Conservation (phyloP, 2,113 vertebrate genomes). For the Alethe diademata region DNA sequence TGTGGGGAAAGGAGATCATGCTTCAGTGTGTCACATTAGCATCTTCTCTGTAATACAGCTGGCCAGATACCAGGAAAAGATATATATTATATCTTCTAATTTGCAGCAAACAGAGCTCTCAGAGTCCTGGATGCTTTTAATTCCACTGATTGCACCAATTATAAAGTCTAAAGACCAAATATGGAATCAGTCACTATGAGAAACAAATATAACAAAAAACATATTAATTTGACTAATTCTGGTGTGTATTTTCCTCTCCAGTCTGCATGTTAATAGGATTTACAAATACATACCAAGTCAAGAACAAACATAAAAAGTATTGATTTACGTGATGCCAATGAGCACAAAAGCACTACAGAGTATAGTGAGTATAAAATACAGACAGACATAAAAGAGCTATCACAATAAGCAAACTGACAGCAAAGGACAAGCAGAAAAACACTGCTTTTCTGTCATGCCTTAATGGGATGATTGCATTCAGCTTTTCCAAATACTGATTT, state of each 20-base stretch:
- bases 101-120: background rate
- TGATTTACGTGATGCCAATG: slow-evolving; percentile 12
- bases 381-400: slow-evolving; percentile 39
- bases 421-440: slow-evolving; percentile 33
- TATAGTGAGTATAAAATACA: background rate
- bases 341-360: slow-evolving; percentile 5
- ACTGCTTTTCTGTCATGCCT: background rate
- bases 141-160: background rate
- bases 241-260: background rate
- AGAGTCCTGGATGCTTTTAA: background rate
- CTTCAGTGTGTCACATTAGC: background rate
- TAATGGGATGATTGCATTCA: slow-evolving; percentile 28
- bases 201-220: background rate
- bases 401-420: slow-evolving; percentile 42
- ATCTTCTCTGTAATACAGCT: background rate
- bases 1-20: background rate
- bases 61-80: background rate
- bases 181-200: background rate
- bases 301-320: slow-evolving; percentile 39
- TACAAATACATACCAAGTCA: background rate
- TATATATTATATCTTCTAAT: background rate
- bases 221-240: slow-evolving; percentile 36
- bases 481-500: slow-evolving; percentile 61
- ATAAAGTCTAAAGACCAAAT: background rate
- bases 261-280: slow-evolving; percentile 7